Conservation (phyloP, 2,888 invertebrate genomes). For the Sylvicola cinctus region DNA sequence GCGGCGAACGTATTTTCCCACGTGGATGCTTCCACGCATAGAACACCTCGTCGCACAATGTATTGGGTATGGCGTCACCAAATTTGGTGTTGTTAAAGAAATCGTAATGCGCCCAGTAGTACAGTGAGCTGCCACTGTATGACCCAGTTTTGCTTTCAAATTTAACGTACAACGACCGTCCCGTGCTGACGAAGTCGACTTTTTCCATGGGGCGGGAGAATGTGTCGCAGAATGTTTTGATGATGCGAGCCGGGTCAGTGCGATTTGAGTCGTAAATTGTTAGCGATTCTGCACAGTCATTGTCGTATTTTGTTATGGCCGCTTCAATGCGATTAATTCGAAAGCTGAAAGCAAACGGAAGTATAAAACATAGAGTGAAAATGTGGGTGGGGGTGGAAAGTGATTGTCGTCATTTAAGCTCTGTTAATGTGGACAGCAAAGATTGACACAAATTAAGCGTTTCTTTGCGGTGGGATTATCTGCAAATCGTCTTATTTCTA, state of each 20-base stretch:
- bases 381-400: too few species aligned
- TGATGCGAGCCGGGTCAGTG: conserved; percentile 75
- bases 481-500: neutral
- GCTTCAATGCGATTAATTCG: conserved; percentile 77
- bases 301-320: conserved; percentile 66
- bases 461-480: too few species aligned
- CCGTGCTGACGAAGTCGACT: conserved; percentile 77
- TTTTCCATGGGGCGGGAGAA: conserved; percentile 86
- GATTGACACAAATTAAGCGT: too few species aligned
- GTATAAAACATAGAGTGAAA: neutral
- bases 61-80: conserved; percentile 61
- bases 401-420: too few species aligned
- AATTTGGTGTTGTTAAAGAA: conserved; percentile 81
- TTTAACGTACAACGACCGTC: conserved; percentile 66
- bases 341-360: conserved; percentile 32
- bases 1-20: conserved; percentile 59
- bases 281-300: conserved; percentile 76
- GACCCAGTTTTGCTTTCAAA: conserved; percentile 86
- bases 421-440: too few species aligned
- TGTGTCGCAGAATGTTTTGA: conserved; percentile 87
- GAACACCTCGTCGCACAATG: conserved; percentile 73
- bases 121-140: conserved; percentile 81
- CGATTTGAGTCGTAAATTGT: conserved; percentile 75
- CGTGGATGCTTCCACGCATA: conserved; percentile 62
- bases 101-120: conserved; percentile 88